Conservation (phyloP, 2,888 invertebrate species). For the Cephus runcator region DNA sequence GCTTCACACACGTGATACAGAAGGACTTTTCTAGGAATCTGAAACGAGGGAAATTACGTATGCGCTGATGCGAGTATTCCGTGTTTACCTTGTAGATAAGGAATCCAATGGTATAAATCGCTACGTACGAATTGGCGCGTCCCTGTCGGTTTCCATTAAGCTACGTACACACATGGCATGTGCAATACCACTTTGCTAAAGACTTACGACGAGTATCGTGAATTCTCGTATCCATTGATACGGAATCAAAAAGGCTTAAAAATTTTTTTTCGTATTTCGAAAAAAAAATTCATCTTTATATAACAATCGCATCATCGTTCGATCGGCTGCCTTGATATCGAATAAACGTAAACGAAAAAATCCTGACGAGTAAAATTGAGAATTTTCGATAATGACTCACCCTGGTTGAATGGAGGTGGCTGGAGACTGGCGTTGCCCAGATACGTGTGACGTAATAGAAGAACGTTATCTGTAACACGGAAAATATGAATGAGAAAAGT, state of each 20-base stretch:
- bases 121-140: background rate
- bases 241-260: too few species aligned
- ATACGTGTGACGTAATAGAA: background rate
- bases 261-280: too few species aligned
- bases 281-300: background rate
- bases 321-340: too few species aligned
- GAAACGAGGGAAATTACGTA: background rate
- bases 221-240: background rate
- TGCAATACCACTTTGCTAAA: background rate
- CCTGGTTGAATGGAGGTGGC: background rate
- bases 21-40: background rate
- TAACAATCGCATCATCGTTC: background rate
- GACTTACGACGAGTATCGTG: background rate
- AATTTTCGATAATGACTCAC: background rate
- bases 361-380: background rate
- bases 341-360: background rate
- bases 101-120: background rate
- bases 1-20: background rate
- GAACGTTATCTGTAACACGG: background rate
- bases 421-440: background rate
- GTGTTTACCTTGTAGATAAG: background rate
- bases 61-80: background rate
- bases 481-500: background rate
- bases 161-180: background rate
- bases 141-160: background rate